Evolutionary conservation across 2,797 vertebrate species (phyloP).

Genomic region (Cirrhinus molitorella): DNA sequence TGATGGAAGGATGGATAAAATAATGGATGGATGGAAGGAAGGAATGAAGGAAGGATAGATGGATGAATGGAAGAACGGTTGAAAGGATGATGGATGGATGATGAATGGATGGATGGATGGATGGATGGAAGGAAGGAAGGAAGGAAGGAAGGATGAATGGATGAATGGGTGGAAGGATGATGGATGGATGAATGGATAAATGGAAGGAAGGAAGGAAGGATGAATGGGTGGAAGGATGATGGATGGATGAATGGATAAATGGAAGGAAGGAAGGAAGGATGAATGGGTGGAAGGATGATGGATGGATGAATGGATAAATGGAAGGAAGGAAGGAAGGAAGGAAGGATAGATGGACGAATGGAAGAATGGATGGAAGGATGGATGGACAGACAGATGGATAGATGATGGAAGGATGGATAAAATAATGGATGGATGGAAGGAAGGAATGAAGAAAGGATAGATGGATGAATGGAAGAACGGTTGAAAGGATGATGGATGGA

Average conservation of each 20-base stretch:
- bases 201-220: too few relatives aligned
- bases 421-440: background rate
- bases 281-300: too few relatives aligned
- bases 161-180: background rate
- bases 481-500: accelerated
- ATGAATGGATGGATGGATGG: background rate
- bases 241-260: background rate
- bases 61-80: background rate
- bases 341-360: background rate
- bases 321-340: too few relatives aligned
- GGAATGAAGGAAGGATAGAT: background rate
- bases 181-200: background rate
- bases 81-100: accelerated
- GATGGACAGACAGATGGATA: background rate
- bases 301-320: background rate
- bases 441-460: background rate
- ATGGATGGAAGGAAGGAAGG: background rate
- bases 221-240: background rate
- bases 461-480: background rate
- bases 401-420: background rate
- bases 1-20: background rate
- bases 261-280: accelerated
- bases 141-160: background rate
- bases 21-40: background rate
- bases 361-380: background rate